These are phyloP conservation scores for Noturus placidus DNA, from an alignment of 2,113 vertebrate species.

Conservation along the genomic window DNA sequence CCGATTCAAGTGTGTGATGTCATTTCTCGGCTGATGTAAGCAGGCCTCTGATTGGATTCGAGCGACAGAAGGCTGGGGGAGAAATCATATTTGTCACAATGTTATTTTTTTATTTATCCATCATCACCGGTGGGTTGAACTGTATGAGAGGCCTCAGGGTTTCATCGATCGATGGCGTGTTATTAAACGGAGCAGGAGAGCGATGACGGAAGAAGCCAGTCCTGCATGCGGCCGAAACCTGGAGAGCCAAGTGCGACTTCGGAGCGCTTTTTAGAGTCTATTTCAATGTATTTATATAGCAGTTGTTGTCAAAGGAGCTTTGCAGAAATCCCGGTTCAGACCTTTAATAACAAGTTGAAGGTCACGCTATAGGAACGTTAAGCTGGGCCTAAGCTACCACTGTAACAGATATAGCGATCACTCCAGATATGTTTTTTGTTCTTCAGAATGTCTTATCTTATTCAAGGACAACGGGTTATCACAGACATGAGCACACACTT, in stretches of 20 bases:
- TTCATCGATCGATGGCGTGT: constrained; percentile 22
- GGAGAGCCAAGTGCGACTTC: constrained; percentile 10
- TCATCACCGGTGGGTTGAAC: constrained; percentile 1
- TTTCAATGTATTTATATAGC: neutral
- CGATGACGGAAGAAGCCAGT: constrained; percentile 18
- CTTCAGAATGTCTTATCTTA: neutral
- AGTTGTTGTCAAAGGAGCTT: neutral
- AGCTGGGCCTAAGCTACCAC: neutral
- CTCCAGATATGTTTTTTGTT: neutral
- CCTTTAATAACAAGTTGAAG: neutral
- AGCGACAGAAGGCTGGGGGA: constrained; percentile 2
- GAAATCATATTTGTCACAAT: constrained; percentile 17
- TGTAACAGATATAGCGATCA: no score
- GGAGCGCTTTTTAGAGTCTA: neutral
- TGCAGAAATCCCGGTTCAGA: neutral
- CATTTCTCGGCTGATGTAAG: constrained; percentile 13
- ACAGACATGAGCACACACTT: neutral
- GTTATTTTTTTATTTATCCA: constrained; percentile 16
- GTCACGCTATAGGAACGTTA: neutral
- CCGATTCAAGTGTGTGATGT: constrained; percentile 3
- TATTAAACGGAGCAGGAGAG: constrained; percentile 26
- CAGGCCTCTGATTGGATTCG: neutral
- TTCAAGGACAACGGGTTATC: neutral
- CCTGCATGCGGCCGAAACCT: constrained; percentile 4
- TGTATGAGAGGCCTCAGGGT: constrained; percentile 17